Evolutionary conservation across 2,888 invertebrate genomes (phyloP).

Genomic region (Macaria notata): DNA sequence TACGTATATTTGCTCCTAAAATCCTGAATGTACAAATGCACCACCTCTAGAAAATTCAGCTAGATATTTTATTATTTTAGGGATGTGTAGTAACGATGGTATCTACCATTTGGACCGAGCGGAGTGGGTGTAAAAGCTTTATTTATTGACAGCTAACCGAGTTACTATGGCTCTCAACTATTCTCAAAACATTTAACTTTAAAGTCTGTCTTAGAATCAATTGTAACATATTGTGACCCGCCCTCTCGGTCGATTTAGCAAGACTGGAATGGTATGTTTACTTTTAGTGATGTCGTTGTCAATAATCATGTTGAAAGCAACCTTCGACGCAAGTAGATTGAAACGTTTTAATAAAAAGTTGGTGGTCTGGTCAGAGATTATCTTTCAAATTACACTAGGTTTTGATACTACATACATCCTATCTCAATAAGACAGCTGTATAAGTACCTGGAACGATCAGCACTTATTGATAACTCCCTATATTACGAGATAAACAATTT

Average conservation of each 20-base stretch:
- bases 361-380: background rate
- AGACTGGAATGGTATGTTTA: conserved; percentile 50
- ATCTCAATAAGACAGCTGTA: too few relatives aligned
- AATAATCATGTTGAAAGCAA: conserved; percentile 30
- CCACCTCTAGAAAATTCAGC: conserved; percentile 56
- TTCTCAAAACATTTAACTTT: background rate
- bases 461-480: too few relatives aligned
- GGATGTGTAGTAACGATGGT: conserved; percentile 47
- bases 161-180: too few relatives aligned
- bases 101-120: conserved; percentile 40
- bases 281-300: conserved; percentile 34
- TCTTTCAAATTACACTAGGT: conserved; percentile 1
- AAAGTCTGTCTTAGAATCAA: background rate
- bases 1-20: conserved; percentile 55
- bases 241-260: conserved; percentile 37
- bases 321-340: background rate
- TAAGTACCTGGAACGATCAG: too few relatives aligned
- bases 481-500: background rate
- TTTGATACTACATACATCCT: background rate
- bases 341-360: too few relatives aligned
- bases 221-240: conserved; percentile 2
- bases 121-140: background rate
- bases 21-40: conserved; percentile 78
- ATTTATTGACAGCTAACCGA: background rate
- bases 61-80: conserved; percentile 55